These are phyloP conservation scores for Tetramorium simillimum DNA, from an alignment of 1,140 invertebrate genomes.

Conservation along the genomic window DNA sequence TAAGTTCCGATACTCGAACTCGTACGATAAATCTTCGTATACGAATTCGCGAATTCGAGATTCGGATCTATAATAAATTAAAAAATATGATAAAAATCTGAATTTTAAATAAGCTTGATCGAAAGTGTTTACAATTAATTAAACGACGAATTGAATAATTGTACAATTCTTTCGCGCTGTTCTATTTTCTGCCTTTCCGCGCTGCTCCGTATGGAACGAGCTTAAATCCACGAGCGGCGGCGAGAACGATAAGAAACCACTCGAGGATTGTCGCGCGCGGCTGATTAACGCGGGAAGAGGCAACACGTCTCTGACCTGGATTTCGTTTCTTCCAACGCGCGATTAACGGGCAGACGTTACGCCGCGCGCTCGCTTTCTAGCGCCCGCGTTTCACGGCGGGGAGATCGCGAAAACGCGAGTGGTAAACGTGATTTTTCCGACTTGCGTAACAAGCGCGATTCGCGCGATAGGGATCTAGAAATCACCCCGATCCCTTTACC, in stretches of 20 bases:
- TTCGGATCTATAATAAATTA: background rate
- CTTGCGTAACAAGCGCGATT: conserved; percentile 4
- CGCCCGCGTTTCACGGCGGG: background rate
- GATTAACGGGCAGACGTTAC: conserved; percentile 52
- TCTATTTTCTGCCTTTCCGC: background rate
- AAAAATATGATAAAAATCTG: background rate
- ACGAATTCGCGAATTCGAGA: too few species aligned
- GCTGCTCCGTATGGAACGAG: background rate
- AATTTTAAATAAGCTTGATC: background rate
- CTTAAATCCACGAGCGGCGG: background rate
- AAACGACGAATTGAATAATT: background rate
- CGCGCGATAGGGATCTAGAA: conserved; percentile 42
- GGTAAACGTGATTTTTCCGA: conserved; percentile 33
- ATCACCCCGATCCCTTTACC: background rate
- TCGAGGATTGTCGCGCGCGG: conserved; percentile 37
- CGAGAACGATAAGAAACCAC: conserved; percentile 48
- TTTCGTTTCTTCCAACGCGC: conserved; percentile 54
- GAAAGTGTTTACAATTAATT: background rate
- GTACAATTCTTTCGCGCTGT: background rate
- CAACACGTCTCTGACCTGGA: conserved; percentile 56
- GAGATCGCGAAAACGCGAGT: conserved; percentile 48
- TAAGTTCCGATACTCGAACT: too few species aligned
- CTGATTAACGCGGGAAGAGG: conserved; percentile 44
- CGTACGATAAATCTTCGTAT: too few species aligned
- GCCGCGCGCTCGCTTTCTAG: conserved; percentile 53